These are phyloP conservation scores for Sphyrna mokarran DNA, from an alignment of 2,113 vertebrate genomes.

Conservation along the genomic window DNA sequence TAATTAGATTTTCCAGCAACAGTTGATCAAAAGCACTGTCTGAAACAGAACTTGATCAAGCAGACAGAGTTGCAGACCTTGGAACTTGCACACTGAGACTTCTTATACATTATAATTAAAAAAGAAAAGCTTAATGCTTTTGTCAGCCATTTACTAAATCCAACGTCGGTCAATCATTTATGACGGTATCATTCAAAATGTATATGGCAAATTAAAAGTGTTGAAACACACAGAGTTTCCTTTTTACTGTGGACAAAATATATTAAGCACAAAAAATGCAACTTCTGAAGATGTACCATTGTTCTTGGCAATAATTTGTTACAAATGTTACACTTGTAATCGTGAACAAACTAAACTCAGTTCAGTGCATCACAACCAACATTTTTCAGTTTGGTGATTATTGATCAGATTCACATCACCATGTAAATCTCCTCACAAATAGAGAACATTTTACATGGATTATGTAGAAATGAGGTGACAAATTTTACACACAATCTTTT, in stretches of 20 bases:
- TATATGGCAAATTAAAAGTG: constrained; percentile 2
- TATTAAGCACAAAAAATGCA: constrained; percentile 11
- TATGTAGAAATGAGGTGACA: constrained; percentile 18
- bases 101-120: background rate
- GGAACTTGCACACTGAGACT: background rate
- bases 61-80: background rate
- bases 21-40: background rate
- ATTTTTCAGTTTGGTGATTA: background rate
- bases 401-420: background rate
- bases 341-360: constrained; percentile 29
- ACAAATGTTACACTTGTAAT: constrained; percentile 13
- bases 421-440: constrained; percentile 10
- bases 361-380: constrained; percentile 26
- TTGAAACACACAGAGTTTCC: background rate
- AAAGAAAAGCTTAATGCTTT: background rate
- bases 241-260: constrained; percentile 6
- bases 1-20: background rate
- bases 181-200: background rate
- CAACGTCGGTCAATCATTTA: background rate
- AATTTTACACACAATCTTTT: background rate
- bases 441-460: constrained; percentile 18
- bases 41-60: constrained; percentile 2
- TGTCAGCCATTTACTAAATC: background rate
- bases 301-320: background rate
- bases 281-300: constrained; percentile 30